Evolutionary conservation across 1,140 invertebrate genomes (phyloP).

Genomic region (Lepidurus couesii): DNA sequence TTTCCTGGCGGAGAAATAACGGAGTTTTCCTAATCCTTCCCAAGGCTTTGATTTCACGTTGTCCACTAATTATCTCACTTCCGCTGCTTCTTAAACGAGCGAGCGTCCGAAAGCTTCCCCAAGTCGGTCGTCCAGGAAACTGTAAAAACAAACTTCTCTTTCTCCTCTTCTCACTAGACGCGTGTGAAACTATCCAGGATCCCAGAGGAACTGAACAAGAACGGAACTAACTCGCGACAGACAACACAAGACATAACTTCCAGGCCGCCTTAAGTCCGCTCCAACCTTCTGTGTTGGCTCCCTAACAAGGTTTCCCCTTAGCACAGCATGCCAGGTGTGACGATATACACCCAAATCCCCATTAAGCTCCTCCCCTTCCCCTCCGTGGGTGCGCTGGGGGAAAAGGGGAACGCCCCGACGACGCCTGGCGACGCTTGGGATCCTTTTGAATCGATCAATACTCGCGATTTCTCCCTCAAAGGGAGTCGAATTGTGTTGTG

Average conservation of each 20-base stretch:
- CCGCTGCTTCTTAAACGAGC: background rate
- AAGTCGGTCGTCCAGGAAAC: no score
- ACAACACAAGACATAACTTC: background rate
- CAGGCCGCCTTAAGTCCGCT: background rate
- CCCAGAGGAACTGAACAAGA: conserved; percentile 18
- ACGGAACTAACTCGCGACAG: background rate
- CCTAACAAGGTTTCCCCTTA: background rate
- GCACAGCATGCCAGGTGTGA: conserved; percentile 5
- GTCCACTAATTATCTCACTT: conserved; percentile 2
- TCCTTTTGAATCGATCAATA: background rate
- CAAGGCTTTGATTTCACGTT: background rate
- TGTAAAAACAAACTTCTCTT: background rate
- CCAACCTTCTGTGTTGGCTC: background rate
- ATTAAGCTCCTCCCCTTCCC: background rate
- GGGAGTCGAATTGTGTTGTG: background rate
- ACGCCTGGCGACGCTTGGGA: background rate
- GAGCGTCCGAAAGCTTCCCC: no score
- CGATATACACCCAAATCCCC: background rate
- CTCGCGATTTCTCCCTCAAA: background rate
- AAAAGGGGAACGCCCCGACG: background rate
- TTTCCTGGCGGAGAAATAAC: background rate
- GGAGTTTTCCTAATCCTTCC: background rate
- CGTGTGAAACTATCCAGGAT: conserved; percentile 5
- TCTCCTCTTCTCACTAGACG: background rate
- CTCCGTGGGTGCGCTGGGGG: background rate